Evolutionary conservation across 2,888 invertebrate genomes (phyloP), one percentile per base, ranked within the genome.

Genomic region (Eupithecia inturbata): DNA sequence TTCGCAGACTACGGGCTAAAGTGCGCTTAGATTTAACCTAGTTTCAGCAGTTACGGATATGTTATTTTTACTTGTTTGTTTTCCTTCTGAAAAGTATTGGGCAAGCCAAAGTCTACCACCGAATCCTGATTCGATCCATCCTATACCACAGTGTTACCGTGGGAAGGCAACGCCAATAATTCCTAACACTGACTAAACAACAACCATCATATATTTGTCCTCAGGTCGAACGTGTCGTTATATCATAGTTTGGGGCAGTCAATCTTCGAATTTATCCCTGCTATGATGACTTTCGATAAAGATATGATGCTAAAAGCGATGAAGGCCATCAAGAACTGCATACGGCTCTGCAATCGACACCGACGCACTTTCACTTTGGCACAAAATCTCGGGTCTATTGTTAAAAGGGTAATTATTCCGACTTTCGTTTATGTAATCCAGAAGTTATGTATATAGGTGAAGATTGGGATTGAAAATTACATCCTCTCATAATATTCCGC

Each of bases 191-290:
- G n/a, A 45, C n/a, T 7, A 45, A 7, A n/a, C 45, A 45, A 45
- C 39, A 9, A 36, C 10, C 9, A 36, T 9, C 5, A 36, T 36
- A 68, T 60, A 12, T 45, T 74, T 74, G 22, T 26, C 26, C 57
- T 14, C 57, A 98, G 97, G 95, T 96, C 97, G 7, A 95, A 96
- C 68, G 95, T 95, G 66, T 98, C 98, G 77, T 96, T 99, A 95
- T 99, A 99, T 88, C 99, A 99, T 91, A 97, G 99, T 1, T 94
- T 99, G 72, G 99, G 99, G 3, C 96, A 96, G 78, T 96, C 97
- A 6, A 98, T 98, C 41, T 98, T 99, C 86, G 95, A 97, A 82
- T 99, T 98, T 88, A 95, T 99, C 53, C 98, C 99, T 87, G 99
- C 99, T 0, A 96, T 98, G 87, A 95, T 99, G 85, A 99, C 99